Evolutionary conservation across 2,888 invertebrate genomes (phyloP).

Genomic region (Drosophila hamatofila): DNA sequence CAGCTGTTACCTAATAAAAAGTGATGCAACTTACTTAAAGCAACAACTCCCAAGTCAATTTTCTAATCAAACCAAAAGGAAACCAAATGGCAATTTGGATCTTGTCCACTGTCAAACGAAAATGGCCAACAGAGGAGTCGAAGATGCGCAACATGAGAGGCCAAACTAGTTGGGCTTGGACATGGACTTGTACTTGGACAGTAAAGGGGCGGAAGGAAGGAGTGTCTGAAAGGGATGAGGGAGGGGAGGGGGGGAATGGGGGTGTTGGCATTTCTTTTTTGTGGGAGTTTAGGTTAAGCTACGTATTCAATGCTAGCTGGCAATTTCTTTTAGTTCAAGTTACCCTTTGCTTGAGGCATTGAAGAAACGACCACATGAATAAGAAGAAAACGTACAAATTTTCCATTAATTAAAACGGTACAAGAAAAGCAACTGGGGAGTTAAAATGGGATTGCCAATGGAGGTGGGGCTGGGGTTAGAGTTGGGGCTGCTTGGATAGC

Average conservation of each 20-base stretch:
- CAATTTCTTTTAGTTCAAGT: slow-evolving; percentile 53
- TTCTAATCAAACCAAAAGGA: slow-evolving; percentile 57
- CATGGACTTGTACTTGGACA: neutral
- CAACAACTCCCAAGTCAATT: slow-evolving; percentile 46
- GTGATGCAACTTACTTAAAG: slow-evolving; percentile 19
- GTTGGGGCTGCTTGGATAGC: neutral
- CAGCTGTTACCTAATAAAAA: slow-evolving; percentile 6
- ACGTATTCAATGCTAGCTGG: slow-evolving; percentile 42
- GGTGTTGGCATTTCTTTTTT: neutral
- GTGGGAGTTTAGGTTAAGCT: slow-evolving; percentile 22
- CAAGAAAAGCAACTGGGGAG: slow-evolving; percentile 60
- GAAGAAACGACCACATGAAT: slow-evolving; percentile 70
- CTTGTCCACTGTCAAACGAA: slow-evolving; percentile 55
- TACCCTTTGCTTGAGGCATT: slow-evolving; percentile 59
- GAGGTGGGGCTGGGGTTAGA: neutral
- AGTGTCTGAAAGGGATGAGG: no score
- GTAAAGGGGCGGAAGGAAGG: neutral
- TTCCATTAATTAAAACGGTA: slow-evolving; percentile 78
- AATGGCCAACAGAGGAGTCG: slow-evolving; percentile 38
- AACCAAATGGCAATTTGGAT: slow-evolving; percentile 54
- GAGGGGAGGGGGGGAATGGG: no score
- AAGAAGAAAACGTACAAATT: slow-evolving; percentile 73
- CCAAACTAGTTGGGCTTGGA: slow-evolving; percentile 14
- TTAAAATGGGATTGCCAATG: neutral
- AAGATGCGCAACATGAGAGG: slow-evolving; percentile 40